These are phyloP conservation scores for Zygothrica quintamaculata DNA, from an alignment of 2,888 invertebrate genomes.

Conservation along the genomic window DNA sequence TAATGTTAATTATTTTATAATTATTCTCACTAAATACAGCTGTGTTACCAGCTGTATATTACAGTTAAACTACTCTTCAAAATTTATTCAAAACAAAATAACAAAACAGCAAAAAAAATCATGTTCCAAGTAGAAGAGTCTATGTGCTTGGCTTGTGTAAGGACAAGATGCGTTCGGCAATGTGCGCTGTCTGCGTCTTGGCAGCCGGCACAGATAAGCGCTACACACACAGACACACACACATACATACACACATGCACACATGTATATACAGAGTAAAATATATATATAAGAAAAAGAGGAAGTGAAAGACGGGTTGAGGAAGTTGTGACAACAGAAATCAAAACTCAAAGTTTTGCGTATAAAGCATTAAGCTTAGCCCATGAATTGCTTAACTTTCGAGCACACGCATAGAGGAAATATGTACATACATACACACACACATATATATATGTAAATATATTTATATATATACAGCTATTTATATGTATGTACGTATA, in stretches of 20 bases:
- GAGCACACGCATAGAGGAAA: conserved; percentile 9
- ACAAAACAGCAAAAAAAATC: neutral
- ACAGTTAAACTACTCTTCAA: neutral
- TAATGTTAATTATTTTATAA: no score
- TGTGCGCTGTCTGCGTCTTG: conserved; percentile 40
- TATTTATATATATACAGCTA: conserved; percentile 30
- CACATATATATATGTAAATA: conserved; percentile 11
- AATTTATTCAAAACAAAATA: no score
- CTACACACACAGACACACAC: conserved; percentile 9
- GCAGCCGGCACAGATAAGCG: conserved; percentile 48
- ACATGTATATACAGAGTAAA: neutral
- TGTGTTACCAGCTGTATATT: no score
- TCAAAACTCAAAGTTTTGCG: conserved; percentile 58
- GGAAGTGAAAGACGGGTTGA: conserved; percentile 2
- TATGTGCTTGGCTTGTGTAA: conserved; percentile 2
- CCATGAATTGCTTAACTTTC: conserved; percentile 58
- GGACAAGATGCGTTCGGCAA: conserved; percentile 16
- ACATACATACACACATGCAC: conserved; percentile 9
- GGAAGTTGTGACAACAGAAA: conserved; percentile 47
- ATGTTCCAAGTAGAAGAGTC: neutral
- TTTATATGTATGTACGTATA: conserved; percentile 32
- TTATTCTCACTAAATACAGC: no score
- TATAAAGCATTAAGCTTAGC: conserved; percentile 47
- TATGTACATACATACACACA: conserved; percentile 5
- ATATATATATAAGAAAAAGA: conserved; percentile 3